A percentile compares a stretch with the other conserved stretches of the same genome.
Evolutionary conservation across 2,888 invertebrate species (phyloP).

Genomic region (Drosophila paramelanica): DNA sequence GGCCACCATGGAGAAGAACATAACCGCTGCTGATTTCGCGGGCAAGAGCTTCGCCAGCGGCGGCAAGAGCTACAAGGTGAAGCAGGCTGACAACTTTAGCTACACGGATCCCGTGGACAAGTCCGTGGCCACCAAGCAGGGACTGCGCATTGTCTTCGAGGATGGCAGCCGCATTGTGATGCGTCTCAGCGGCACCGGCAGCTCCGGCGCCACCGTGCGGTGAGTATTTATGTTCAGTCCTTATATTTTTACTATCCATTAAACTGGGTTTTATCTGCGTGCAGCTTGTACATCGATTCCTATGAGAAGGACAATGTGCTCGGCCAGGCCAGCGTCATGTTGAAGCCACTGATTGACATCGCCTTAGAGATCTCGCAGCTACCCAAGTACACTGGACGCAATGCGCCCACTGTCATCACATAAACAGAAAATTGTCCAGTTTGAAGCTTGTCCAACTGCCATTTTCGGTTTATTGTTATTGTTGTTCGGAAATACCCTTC

Average conservation of each 20-base stretch:
- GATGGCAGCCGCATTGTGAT: conserved; percentile 97
- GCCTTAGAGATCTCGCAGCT: conserved; percentile 94
- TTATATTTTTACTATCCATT: conserved; percentile 1
- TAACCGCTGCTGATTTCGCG: conserved; percentile 88
- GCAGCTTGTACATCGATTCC: conserved; percentile 95
- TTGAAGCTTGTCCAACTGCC: conserved; percentile 17
- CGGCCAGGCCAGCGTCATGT: conserved; percentile 89
- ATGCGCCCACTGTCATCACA: conserved; percentile 98
- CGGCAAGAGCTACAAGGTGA: conserved; percentile 91
- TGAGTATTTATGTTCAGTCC: conserved; percentile 59
- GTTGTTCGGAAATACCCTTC: conserved; percentile 22
- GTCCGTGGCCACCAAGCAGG: conserved; percentile 95
- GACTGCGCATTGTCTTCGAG: conserved; percentile 95
- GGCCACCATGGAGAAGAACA: conserved; percentile 89
- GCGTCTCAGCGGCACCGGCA: conserved; percentile 98
- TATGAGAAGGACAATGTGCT: conserved; percentile 91
- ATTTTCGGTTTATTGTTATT: conserved; percentile 21
- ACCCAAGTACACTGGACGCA: conserved; percentile 93
- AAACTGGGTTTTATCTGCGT: conserved; percentile 1
- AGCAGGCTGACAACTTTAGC: conserved; percentile 95
- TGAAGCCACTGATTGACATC: conserved; percentile 95
- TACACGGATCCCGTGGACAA: conserved; percentile 98
- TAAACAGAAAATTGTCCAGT: conserved; percentile 84
- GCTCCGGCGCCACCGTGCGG: conserved; percentile 98
- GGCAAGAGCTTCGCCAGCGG: conserved; percentile 87